Percentiles rank a stretch among this genome's conserved stretches.
Evolutionary conservation across 1,140 invertebrate genomes (phyloP).

Genomic region (Stegodyphus dumicola): DNA sequence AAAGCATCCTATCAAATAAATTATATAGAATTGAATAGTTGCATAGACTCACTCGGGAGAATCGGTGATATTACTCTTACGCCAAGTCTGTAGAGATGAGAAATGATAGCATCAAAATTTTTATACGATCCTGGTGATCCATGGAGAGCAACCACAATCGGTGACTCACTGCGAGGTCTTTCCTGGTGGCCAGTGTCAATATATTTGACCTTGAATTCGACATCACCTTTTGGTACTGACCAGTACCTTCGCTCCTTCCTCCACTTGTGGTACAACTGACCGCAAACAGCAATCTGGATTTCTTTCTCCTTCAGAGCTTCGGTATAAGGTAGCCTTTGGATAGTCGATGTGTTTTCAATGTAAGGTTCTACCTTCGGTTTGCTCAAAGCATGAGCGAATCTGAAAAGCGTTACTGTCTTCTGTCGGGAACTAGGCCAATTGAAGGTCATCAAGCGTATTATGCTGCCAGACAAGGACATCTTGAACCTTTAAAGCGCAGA

Average conservation of each 20-base stretch:
- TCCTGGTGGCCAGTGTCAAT: conserved; percentile 37
- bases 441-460: too few relatives aligned
- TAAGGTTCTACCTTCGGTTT: too few relatives aligned
- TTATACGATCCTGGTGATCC: conserved; percentile 61
- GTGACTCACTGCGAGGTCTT: neutral
- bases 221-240: conserved; percentile 27
- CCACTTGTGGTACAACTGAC: conserved; percentile 37
- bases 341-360: too few relatives aligned
- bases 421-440: too few relatives aligned
- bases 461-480: too few relatives aligned
- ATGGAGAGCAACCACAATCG: conserved; percentile 49
- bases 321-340: neutral
- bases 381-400: too few relatives aligned
- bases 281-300: conserved; percentile 49
- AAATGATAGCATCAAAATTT: conserved; percentile 55
- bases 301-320: neutral
- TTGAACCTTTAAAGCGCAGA: too few relatives aligned
- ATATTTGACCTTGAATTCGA: conserved; percentile 58
- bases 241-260: conserved; percentile 26
- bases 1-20: too few relatives aligned
- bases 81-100: conserved; percentile 20
- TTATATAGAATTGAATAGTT: too few relatives aligned
- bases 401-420: too few relatives aligned
- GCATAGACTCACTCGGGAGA: conserved; percentile 51
- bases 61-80: conserved; percentile 61